A percentile compares a stretch with the other conserved stretches of the same genome.
These are phyloP conservation scores for Zapus hudsonius DNA, from an alignment of 2,113 vertebrate genomes.

Conservation along the genomic window DNA sequence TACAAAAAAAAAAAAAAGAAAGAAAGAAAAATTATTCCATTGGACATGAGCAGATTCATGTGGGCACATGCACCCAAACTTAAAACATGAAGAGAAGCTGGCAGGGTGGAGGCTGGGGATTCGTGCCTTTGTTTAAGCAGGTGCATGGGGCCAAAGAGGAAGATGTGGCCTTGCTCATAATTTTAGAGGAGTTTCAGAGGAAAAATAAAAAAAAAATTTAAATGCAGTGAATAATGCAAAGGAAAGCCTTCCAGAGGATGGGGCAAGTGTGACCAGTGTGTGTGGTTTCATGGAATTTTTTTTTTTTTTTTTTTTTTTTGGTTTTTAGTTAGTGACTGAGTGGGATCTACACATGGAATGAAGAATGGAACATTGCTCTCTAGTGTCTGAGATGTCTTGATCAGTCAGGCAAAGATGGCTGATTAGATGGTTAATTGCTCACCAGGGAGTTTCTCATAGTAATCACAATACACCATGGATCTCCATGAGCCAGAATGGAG, in stretches of 20 bases:
- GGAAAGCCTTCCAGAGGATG: slow-evolving; percentile 65
- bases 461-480: not conserved
- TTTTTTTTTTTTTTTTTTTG: too few relatives aligned
- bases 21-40: not conserved
- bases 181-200: not conserved
- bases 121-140: slow-evolving; percentile 62
- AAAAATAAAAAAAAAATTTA: too few relatives aligned
- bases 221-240: slow-evolving; percentile 57
- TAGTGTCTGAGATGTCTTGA: not conserved
- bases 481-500: not conserved
- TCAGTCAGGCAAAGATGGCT: not conserved
- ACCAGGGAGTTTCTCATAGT: not conserved
- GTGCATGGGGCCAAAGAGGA: slow-evolving; percentile 26
- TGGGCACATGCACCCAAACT: accelerated
- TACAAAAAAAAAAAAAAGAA: not conserved
- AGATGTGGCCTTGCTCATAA: slow-evolving; percentile 42
- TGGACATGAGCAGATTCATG: not conserved
- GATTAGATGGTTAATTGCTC: not conserved
- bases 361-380: too few relatives aligned
- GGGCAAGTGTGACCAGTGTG: slow-evolving; percentile 35
- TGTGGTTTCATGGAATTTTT: slow-evolving; percentile 34
- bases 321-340: slow-evolving; percentile 60
- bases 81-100: slow-evolving; percentile 7
- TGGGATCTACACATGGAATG: slow-evolving; percentile 1
- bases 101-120: not conserved